Evolutionary conservation across 2,888 invertebrate genomes (phyloP).

Genomic region (Ethmia dodecea): DNA sequence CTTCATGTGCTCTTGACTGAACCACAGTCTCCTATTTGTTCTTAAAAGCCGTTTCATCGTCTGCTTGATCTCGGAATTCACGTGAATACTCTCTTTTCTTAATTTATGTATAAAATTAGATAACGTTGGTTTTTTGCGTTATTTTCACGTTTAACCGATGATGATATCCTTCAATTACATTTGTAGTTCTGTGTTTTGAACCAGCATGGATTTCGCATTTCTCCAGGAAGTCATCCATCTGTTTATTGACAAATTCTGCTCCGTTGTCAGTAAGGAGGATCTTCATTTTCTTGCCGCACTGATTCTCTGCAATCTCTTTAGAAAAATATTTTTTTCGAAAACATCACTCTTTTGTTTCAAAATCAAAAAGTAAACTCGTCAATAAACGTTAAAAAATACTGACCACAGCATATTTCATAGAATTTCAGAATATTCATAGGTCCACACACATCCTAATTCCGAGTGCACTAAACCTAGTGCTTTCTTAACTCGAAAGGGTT

Average conservation of each 20-base stretch:
- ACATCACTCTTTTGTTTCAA: slow-evolving; percentile 10
- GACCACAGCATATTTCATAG: slow-evolving; percentile 1
- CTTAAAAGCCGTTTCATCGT: too few relatives aligned
- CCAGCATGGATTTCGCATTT: slow-evolving; percentile 22
- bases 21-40: too few relatives aligned
- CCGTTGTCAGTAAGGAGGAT: slow-evolving; percentile 7
- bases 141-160: too few relatives aligned
- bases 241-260: slow-evolving; percentile 10
- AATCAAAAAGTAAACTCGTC: slow-evolving; percentile 14
- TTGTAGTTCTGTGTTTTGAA: too few relatives aligned
- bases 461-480: slow-evolving; percentile 11
- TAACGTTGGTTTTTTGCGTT: too few relatives aligned
- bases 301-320: slow-evolving; percentile 7
- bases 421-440: slow-evolving; percentile 2
- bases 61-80: too few relatives aligned
- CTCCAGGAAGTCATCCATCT: slow-evolving; percentile 13
- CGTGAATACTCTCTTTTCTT: too few relatives aligned
- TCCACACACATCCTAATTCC: slow-evolving; percentile 7
- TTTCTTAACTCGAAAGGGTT: slow-evolving; percentile 6
- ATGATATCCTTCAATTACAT: too few relatives aligned
- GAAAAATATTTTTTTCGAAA: slow-evolving; percentile 3
- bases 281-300: slow-evolving; percentile 6
- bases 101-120: too few relatives aligned
- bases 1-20: too few relatives aligned
- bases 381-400: slow-evolving; percentile 8